A percentile compares a stretch with the other conserved stretches of the same genome.
phyloP scores from a whole-genome alignment of 1,140 invertebrate species.

The Luehdorfia chinensis region DNA sequence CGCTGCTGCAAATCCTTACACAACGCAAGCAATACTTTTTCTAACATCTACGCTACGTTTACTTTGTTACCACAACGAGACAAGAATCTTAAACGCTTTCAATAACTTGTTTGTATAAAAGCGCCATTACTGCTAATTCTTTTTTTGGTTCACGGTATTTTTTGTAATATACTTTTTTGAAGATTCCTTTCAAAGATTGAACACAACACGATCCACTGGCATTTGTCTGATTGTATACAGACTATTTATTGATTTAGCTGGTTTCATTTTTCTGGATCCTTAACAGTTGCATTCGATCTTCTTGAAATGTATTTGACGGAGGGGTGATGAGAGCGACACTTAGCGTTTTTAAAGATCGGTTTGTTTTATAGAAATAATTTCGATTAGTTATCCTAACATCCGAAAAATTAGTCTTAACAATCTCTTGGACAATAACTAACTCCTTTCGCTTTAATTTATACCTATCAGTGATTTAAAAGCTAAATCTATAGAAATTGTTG shows the following conservation, averaged over 20 bases:
- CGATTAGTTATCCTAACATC: too few species aligned
- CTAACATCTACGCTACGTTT: background rate
- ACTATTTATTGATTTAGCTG: too few species aligned
- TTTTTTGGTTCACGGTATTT: slow-evolving; percentile 35
- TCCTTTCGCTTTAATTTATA: too few species aligned
- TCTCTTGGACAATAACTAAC: too few species aligned
- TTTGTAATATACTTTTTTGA: slow-evolving; percentile 10
- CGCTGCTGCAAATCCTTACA: background rate
- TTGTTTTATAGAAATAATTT: too few species aligned
- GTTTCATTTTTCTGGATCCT: too few species aligned
- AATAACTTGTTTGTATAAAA: slow-evolving; percentile 20
- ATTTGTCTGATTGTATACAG: too few species aligned
- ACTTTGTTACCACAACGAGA: slow-evolving; percentile 25
- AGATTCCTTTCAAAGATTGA: slow-evolving; percentile 6
- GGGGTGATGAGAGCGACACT: background rate
- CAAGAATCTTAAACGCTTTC: slow-evolving; percentile 28
- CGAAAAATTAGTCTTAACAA: too few species aligned
- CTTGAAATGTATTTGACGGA: background rate
- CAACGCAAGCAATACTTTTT: background rate
- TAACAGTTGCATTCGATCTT: background rate
- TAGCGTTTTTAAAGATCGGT: too few species aligned
- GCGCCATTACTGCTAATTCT: slow-evolving; percentile 29
- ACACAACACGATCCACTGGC: too few species aligned
- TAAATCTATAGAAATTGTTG: too few species aligned
- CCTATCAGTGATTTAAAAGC: too few species aligned